Conservation (phyloP, 2,888 invertebrate genomes). For the Apomyelois bistriatella region DNA sequence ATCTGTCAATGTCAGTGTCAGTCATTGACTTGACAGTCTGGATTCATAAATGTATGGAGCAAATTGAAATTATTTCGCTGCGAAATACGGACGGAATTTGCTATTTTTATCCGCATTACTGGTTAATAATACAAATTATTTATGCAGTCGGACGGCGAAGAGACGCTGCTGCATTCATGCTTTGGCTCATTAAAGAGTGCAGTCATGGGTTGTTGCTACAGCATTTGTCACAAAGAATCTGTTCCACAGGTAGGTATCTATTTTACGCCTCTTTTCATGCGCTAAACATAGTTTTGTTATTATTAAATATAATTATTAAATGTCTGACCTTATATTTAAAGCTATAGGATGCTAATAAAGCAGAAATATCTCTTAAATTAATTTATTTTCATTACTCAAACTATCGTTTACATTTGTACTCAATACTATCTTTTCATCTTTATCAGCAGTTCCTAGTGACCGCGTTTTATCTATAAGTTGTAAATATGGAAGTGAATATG, state of each 20-base stretch:
- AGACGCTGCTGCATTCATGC: constrained; percentile 71
- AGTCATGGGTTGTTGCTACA: constrained; percentile 86
- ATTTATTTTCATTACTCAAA: background rate
- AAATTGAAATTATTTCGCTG: constrained; percentile 35
- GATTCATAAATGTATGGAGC: background rate
- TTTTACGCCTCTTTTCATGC: constrained; percentile 18
- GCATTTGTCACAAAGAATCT: constrained; percentile 85
- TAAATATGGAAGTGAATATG: constrained; percentile 10
- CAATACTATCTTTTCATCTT: background rate
- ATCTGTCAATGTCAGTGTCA: constrained; percentile 6
- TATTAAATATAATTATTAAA: background rate
- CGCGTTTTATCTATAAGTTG: constrained; percentile 33
- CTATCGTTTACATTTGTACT: background rate
- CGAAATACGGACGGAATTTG: constrained; percentile 54
- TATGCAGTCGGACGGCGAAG: constrained; percentile 73
- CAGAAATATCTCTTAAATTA: too few relatives aligned
- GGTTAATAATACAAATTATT: constrained; percentile 62
- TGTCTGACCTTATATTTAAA: background rate
- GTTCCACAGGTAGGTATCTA: constrained; percentile 84
- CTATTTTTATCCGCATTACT: constrained; percentile 64
- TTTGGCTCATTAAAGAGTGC: constrained; percentile 69
- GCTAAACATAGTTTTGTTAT: constrained; percentile 23
- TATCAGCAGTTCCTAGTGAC: constrained; percentile 35
- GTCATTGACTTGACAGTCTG: constrained; percentile 15
- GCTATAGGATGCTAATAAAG: background rate